These are phyloP conservation scores for Chaetura pelagica DNA, from an alignment of 2,113 vertebrate species.

Conservation along the genomic window DNA sequence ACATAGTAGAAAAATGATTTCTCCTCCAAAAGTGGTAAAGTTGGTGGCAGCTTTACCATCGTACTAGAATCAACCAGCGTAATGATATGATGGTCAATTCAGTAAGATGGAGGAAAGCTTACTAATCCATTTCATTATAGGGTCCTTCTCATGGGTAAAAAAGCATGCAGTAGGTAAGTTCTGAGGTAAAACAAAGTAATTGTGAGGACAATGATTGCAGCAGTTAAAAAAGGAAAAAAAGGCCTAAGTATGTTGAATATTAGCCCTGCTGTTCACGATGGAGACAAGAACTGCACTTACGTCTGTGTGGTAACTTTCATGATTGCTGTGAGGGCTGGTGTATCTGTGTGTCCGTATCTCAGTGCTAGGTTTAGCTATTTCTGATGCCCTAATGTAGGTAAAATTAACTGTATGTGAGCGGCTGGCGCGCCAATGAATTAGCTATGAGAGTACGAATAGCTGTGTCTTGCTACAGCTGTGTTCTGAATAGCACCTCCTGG, in stretches of 20 bases:
- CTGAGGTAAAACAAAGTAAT: background rate
- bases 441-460: fast-evolving
- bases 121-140: background rate
- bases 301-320: too few relatives aligned
- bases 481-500: background rate
- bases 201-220: background rate
- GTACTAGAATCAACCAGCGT: background rate
- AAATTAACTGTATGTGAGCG: background rate
- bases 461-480: background rate
- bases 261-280: background rate
- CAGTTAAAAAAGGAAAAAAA: background rate
- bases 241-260: background rate
- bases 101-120: background rate
- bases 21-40: background rate
- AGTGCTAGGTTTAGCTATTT: background rate
- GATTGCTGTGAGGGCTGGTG: background rate
- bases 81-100: background rate
- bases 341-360: fast-evolving
- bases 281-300: background rate
- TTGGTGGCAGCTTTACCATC: background rate
- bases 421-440: background rate
- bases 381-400: fast-evolving
- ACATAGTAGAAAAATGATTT: fast-evolving
- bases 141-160: background rate
- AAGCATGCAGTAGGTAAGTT: background rate